Evolutionary conservation across 2,113 vertebrate genomes (phyloP), one percentile per base, ranked within the genome.

Genomic region (Archilochus colubris): DNA sequence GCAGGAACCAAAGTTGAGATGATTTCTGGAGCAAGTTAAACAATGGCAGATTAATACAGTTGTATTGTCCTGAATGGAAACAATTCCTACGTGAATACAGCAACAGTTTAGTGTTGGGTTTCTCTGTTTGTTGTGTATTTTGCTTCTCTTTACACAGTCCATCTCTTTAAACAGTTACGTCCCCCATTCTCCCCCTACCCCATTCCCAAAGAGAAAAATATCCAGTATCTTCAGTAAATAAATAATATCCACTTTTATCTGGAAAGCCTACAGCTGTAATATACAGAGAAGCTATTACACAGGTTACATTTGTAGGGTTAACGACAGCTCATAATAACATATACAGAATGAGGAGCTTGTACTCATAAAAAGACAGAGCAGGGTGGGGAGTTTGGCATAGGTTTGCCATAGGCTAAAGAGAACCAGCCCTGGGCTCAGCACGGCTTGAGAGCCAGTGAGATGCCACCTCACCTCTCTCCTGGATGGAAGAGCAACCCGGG

Each of bases 1-100:
- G 99, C 99, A 99, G 93, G 98, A 98, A 98, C 98, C 98, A 97
- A 98, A 98, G 97, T 97, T 97, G 94, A 98, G 96, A 97, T 96
- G 98, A 97, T 86, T 96, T 97, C 93, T 97, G 97, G 97, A 97
- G 97, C 94, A 86, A 92, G 97, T 97, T 96, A 95, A 96, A 97
- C 94, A 88, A 96, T 22, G 90, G 93, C 66, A 85, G 92, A 79
- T 70, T 75, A 96, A 92, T 38, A 80, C 92, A 82, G 77, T 72
- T 82, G 83, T 77, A 79, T 92, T 2, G 9, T 94, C 69, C 67
- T 75, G 8, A 86, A 95, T 1, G 12, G 57, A 92, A 91, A 91
- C 93, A 77, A 95, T 92, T 93, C 40, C 92, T 72, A 96, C 31
- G 30, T 81, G 86, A 84, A 96, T 73, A 89, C 91, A 83, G 92